Evolutionary conservation across 2,113 vertebrate species (phyloP).

Genomic region (Campylomormyrus tamandua): DNA sequence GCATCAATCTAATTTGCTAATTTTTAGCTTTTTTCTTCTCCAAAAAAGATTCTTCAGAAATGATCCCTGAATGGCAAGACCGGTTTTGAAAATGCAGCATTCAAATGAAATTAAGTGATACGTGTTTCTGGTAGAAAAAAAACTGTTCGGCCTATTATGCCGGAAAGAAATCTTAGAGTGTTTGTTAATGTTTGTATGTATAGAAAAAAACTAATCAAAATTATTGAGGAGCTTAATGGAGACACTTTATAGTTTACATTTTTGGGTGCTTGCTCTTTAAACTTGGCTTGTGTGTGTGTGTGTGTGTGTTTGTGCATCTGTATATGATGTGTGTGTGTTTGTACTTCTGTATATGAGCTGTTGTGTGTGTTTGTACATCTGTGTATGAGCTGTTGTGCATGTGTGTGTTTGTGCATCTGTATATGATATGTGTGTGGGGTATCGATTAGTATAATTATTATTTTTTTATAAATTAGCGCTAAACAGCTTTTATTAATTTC

Average conservation of each 20-base stretch:
- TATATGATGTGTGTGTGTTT: too few species aligned
- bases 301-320: too few species aligned
- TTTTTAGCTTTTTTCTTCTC: background rate
- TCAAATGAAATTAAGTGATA: background rate
- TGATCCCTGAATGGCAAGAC: background rate
- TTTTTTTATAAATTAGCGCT: conserved; percentile 44
- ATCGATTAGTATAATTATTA: background rate
- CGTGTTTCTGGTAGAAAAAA: background rate
- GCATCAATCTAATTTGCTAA: background rate
- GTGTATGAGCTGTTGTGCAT: too few species aligned
- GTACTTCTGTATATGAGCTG: too few species aligned
- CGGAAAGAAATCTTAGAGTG: too few species aligned
- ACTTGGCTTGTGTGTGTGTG: background rate
- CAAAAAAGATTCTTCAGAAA: background rate
- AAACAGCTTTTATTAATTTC: conserved; percentile 54
- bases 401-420: too few species aligned
- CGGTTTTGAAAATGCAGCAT: background rate
- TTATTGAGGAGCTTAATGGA: background rate
- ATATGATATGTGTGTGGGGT: background rate
- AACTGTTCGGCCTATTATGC: background rate
- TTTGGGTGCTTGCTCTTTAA: background rate
- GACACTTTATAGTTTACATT: background rate
- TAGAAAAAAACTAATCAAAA: background rate
- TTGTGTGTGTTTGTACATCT: too few species aligned
- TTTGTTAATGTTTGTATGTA: background rate